These are phyloP conservation scores for Drosophila cyrtoloma DNA, from an alignment of 2,888 invertebrate species.

Conservation along the genomic window DNA sequence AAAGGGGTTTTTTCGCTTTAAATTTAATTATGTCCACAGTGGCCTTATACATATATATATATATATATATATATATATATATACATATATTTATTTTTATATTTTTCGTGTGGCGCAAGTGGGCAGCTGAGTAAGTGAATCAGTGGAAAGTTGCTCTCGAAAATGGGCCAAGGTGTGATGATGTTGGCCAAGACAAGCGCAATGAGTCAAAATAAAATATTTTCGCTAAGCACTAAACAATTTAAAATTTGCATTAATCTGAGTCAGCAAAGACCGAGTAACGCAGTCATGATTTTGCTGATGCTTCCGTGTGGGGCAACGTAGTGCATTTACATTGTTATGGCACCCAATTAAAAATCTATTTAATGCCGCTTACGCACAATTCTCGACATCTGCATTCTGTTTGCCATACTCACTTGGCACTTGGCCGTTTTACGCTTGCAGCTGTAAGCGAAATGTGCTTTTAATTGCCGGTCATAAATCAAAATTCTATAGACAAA, in stretches of 20 bases:
- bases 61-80: neutral
- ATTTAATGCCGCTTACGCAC: slow-evolving; percentile 60
- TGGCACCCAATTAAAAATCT: slow-evolving; percentile 75
- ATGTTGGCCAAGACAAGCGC: slow-evolving; percentile 1
- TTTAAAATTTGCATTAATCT: slow-evolving; percentile 8
- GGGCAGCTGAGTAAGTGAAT: slow-evolving; percentile 42
- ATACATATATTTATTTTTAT: neutral
- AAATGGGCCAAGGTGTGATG: slow-evolving; percentile 44
- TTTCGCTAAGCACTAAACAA: neutral
- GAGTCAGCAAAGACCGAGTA: slow-evolving; percentile 25
- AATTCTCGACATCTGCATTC: slow-evolving; percentile 8
- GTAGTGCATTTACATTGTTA: slow-evolving; percentile 42
- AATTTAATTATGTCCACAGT: slow-evolving; percentile 62
- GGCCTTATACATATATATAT: slow-evolving; percentile 1
- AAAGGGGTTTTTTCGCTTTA: slow-evolving; percentile 48
- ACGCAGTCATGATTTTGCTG: neutral
- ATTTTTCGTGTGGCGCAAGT: slow-evolving; percentile 8
- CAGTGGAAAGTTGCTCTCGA: slow-evolving; percentile 45
- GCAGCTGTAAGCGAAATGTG: slow-evolving; percentile 59
- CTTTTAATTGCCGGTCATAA: slow-evolving; percentile 82
- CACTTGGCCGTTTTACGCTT: slow-evolving; percentile 41
- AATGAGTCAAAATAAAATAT: slow-evolving; percentile 33
- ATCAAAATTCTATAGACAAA: slow-evolving; percentile 60
- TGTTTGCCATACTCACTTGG: slow-evolving; percentile 24
- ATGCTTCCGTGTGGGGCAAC: slow-evolving; percentile 11